Percentiles rank a stretch among this genome's conserved stretches.
Conservation (phyloP, 2,888 invertebrate species). For the Eupithecia subumbrata region DNA sequence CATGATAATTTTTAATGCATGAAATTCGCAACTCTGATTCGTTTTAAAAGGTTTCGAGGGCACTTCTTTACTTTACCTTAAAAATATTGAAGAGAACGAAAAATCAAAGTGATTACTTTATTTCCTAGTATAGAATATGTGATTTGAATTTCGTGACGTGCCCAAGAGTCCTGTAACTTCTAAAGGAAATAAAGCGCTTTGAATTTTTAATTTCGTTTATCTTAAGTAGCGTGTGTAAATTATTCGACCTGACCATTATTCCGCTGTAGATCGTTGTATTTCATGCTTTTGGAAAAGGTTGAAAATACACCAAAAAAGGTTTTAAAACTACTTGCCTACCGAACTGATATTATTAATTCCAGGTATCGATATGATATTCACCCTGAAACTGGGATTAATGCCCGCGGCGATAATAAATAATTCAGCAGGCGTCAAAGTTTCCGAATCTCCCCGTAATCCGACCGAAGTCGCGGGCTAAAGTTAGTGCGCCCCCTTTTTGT, state of each 20-base stretch:
- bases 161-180: no score
- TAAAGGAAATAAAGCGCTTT: no score
- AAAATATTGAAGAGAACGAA: no score
- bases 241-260: neutral
- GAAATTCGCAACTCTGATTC: no score
- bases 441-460: slow-evolving; percentile 42
- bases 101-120: no score
- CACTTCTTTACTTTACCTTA: no score
- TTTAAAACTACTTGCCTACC: neutral
- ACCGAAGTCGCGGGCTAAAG: slow-evolving; percentile 38
- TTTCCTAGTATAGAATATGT: no score
- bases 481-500: slow-evolving; percentile 41
- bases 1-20: neutral
- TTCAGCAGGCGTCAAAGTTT: slow-evolving; percentile 43
- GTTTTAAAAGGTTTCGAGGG: no score
- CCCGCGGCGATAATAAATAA: slow-evolving; percentile 41
- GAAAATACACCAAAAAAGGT: neutral
- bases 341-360: slow-evolving; percentile 7
- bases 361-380: slow-evolving; percentile 23
- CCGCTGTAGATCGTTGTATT: neutral
- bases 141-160: no score
- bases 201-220: no score
- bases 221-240: no score
- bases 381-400: slow-evolving; percentile 16
- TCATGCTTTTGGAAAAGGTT: no score